Evolutionary conservation across 37 sponge, comb jelly and placozoan genomes (phyloP).

Genomic region (Chondrosia reniformis): DNA sequence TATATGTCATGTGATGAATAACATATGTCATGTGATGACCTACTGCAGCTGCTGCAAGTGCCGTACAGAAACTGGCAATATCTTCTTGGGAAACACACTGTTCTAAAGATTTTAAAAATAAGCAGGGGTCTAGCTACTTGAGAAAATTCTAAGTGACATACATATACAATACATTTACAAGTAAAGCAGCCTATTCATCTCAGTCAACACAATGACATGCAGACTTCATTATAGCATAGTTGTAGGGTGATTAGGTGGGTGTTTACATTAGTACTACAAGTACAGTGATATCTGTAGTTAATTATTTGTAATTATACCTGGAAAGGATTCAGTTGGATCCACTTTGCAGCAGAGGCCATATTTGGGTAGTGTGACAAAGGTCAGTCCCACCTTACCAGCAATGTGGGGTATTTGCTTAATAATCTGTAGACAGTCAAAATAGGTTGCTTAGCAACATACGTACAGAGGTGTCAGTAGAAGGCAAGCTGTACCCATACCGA

Average conservation of each 20-base stretch:
- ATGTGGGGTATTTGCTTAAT: constrained; percentile 37
- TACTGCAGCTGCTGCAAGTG: neutral
- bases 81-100: neutral
- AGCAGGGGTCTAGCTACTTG: neutral
- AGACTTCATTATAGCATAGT: too few relatives aligned
- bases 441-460: neutral
- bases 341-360: constrained; percentile 64
- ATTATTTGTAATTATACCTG: too few relatives aligned
- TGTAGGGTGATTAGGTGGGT: too few relatives aligned
- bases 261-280: too few relatives aligned
- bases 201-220: too few relatives aligned
- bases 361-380: constrained; percentile 40
- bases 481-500: neutral
- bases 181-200: too few relatives aligned
- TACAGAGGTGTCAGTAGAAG: neutral
- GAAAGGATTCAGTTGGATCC: constrained; percentile 72
- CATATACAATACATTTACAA: too few relatives aligned
- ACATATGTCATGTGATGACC: neutral
- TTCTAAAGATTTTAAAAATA: too few relatives aligned
- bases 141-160: neutral
- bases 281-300: too few relatives aligned
- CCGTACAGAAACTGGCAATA: neutral
- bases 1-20: too few relatives aligned
- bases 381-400: constrained; percentile 58
- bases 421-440: constrained; percentile 31